Base-by-base conservation (phyloP, 1,140 invertebrate genomes). In the Centruroides vittatus region DNA sequence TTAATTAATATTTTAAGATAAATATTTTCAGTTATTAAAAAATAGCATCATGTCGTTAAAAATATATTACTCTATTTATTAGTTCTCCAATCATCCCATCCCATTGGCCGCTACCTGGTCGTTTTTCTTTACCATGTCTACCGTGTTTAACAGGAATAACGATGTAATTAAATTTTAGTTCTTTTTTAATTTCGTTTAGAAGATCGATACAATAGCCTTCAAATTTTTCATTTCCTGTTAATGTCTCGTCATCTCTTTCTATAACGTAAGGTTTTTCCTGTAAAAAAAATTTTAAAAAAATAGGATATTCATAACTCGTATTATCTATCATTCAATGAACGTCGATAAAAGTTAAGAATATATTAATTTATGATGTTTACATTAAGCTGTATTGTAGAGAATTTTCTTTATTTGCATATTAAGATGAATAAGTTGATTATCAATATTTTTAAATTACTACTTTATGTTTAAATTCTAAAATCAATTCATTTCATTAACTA, bases 201-300 rank as follows among this genome's bases (percentile, higher is more conserved):
- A 97, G 75, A 70, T 96, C 92, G 55, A 94, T 89, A 72, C 92
- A 94, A 71, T 93, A 97, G 8, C 93, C 93, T 66, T 82, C 82
- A 71, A 83, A 93, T 34, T 81, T 78, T 4, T 61, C 67, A 35
- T 72, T 67, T 0, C 73, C 75, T 12, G 79, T 80, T 65, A 80
- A 78, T 10, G 61, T 61, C n/a, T 60, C 58, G 36, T 63, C 58
- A 34, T 70, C 66, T 48, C 58, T 59, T 9, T 62, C 64, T 58
- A 75, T 75, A 12, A 75, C 72, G 64, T 76, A 75, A 10, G 73
- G 74, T 55, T 71, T 69, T 66, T 73, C 70, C 67, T 70, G 47
- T 46, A 67, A 13, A 35, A 35, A 63, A 53, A 35, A 65, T n/a
- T n/a, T n/a, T 23, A 23, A 23, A 23, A 23, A 23, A 23, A 23